Evolutionary conservation across 2,113 vertebrate genomes (phyloP), one percentile per base, ranked within the genome.

Genomic region (Acanthisitta chloris): DNA sequence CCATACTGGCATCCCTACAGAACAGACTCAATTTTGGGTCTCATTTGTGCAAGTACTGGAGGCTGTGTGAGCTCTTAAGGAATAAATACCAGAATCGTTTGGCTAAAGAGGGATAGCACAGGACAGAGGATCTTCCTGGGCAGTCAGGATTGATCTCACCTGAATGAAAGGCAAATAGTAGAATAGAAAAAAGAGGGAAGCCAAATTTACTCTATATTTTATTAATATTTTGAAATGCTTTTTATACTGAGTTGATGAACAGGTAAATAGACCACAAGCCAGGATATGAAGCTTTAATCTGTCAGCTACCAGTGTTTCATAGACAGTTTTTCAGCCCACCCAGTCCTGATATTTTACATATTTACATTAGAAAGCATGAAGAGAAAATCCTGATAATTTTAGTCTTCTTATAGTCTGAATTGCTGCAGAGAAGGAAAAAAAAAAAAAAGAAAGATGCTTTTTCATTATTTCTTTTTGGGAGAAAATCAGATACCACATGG

Each of bases 401-500:
- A 83, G 83, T 85, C 12, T 2, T 69, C 77, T 85, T 85, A 57
- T 8, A 88, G 26, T 24, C 36, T 46, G 76, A 77, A 88, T 45
- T 80, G 14, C 54, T 88, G 33, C 10, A 87, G 70, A 29, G 25
- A 52, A 25, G 4, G 13, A 52, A 34, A 43, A 10, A 40, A 69
- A 59, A 46, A 21, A 31, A 3, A 5, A 8, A 86, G 29, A 95
- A 89, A 82, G 6, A 65, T 43, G 45, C 26, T 83, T 95, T 94
- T 81, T 46, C 25, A 70, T 86, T 77, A 78, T 83, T 93, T 93
- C 29, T 25, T 92, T 94, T 73, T 12, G 43, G 40, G 18, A 88
- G 55, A 96, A 93, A 90, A 86, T 97, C 84, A 93, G 82, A 92
- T 88, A 81, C 33, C 67, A 61, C 34, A 58, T 62, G 55, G 33